Percentiles rank a stretch among this genome's conserved stretches.
Evolutionary conservation across 2,888 invertebrate species (phyloP).

Genomic region (Eulithis prunata): DNA sequence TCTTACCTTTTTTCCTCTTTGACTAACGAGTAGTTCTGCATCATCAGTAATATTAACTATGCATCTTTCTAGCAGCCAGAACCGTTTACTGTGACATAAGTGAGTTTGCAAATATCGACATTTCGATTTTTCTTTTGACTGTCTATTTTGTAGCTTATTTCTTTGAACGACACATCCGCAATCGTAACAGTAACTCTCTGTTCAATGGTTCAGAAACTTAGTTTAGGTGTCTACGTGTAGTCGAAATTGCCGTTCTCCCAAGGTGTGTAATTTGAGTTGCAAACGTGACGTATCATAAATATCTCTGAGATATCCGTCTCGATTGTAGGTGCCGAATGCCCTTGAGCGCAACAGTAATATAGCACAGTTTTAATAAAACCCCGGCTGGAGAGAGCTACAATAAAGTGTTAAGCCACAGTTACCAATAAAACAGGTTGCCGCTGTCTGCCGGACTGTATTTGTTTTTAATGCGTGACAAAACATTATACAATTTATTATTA

Average conservation of each 20-base stretch:
- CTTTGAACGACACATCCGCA: neutral
- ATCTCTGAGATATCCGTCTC: conserved; percentile 52
- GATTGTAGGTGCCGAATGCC: conserved; percentile 63
- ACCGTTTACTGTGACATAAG: neutral
- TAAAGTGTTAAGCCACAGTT: conserved; percentile 65
- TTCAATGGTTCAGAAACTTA: neutral
- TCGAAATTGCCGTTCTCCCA: conserved; percentile 23
- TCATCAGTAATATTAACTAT: conserved; percentile 2
- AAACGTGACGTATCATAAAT: conserved; percentile 45
- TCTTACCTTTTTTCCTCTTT: conserved; percentile 3
- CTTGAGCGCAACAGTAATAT: conserved; percentile 67
- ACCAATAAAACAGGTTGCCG: conserved; percentile 9
- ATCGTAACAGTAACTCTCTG: neutral
- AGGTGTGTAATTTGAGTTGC: conserved; percentile 24
- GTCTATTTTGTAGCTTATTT: neutral
- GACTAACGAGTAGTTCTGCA: conserved; percentile 3
- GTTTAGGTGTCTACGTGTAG: conserved; percentile 2
- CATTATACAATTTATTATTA: neutral
- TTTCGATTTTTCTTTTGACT: no score
- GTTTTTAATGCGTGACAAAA: neutral
- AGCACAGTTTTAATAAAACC: conserved; percentile 75
- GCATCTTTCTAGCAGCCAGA: neutral
- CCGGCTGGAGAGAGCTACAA: conserved; percentile 64
- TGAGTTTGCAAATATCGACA: neutral
- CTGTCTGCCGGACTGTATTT: neutral